Conservation (phyloP, 2,113 vertebrate genomes). For the Gymnobelideus leadbeateri region DNA sequence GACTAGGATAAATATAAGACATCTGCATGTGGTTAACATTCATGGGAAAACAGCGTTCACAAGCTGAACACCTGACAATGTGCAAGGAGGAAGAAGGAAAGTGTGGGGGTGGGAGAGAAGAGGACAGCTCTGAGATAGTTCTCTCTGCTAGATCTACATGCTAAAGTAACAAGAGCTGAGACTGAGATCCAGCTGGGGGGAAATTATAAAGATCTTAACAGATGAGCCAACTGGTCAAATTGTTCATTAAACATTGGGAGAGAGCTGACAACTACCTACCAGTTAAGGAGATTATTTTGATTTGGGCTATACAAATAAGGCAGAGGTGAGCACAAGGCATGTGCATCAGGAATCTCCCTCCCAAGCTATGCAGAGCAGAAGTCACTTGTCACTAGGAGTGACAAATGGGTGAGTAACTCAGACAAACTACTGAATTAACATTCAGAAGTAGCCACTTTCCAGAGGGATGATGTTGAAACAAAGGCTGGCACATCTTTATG, state of each 20-base stretch:
- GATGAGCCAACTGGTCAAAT: constrained; percentile 13
- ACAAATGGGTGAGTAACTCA: constrained; percentile 8
- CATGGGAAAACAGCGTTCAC: neutral
- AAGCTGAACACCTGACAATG: neutral
- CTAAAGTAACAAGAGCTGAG: neutral
- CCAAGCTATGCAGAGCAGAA: constrained; percentile 23
- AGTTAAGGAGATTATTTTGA: constrained; percentile 41
- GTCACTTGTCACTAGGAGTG: neutral
- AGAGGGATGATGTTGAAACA: constrained; percentile 21
- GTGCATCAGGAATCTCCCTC: constrained; percentile 11
- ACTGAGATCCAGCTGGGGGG: neutral
- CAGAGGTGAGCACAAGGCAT: constrained; percentile 12
- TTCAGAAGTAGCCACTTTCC: neutral
- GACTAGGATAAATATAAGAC: neutral
- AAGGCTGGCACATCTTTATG: neutral
- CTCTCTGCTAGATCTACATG: neutral
- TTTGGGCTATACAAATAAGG: constrained; percentile 24
- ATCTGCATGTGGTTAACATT: neutral
- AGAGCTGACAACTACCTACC: constrained; percentile 1
- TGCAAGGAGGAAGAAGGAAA: neutral
- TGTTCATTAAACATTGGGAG: constrained; percentile 35
- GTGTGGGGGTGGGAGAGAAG: neutral
- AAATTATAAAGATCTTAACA: neutral
- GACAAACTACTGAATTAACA: constrained; percentile 31
- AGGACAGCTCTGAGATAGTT: neutral